These are phyloP conservation scores for Myxocyprinus asiaticus DNA, from an alignment of 2,113 vertebrate species.

Conservation along the genomic window DNA sequence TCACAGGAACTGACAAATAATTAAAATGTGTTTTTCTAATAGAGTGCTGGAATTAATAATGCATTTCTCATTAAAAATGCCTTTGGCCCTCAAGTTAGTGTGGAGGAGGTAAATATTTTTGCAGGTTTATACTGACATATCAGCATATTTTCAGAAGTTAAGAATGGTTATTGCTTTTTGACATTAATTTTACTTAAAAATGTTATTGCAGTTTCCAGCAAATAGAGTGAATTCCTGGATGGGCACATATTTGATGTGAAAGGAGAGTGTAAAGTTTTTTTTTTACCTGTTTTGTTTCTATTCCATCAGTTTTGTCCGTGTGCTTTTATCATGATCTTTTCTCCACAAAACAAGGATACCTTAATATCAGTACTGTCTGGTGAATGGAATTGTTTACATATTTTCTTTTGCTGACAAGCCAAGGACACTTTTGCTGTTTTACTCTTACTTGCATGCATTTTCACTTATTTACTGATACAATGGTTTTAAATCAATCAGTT, in stretches of 20 bases:
- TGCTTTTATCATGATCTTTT: slow-evolving; percentile 4
- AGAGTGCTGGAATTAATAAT: too few species aligned
- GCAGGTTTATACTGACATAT: neutral
- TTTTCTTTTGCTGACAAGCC: neutral
- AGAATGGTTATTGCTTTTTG: neutral
- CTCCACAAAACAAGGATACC: neutral
- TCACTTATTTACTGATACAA: neutral
- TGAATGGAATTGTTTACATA: slow-evolving; percentile 30
- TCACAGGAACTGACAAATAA: neutral
- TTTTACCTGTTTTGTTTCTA: neutral
- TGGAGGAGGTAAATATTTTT: neutral
- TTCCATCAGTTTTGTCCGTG: neutral
- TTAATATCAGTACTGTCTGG: slow-evolving; percentile 12
- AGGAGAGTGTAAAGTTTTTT: neutral
- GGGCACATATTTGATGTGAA: neutral
- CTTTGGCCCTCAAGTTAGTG: neutral
- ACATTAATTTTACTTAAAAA: slow-evolving; percentile 13
- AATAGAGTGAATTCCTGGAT: neutral
- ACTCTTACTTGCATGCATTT: neutral
- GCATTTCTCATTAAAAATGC: too few species aligned
- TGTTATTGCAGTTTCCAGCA: neutral
- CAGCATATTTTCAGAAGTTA: neutral
- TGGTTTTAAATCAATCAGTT: neutral
- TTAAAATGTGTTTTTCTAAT: neutral
- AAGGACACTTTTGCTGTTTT: slow-evolving; percentile 6